phyloP scores from a whole-genome alignment of 2,888 invertebrate genomes.

The Drosophila pseudotakahashii region DNA sequence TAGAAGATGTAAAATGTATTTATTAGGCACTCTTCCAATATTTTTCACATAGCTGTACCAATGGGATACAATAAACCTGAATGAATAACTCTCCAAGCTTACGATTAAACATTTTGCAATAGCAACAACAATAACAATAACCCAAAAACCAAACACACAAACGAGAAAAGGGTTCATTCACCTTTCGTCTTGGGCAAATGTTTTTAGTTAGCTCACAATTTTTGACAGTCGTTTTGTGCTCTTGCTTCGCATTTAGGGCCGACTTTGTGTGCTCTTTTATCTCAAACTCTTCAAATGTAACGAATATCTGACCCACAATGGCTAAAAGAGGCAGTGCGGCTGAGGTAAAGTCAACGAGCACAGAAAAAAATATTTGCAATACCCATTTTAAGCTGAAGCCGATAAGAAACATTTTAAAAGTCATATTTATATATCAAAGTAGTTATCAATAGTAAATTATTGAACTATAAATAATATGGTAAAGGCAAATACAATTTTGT shows the following conservation, averaged over 20 bases:
- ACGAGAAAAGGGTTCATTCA: slow-evolving; percentile 75
- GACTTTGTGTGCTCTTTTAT: slow-evolving; percentile 15
- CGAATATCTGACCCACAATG: slow-evolving; percentile 73
- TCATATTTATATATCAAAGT: no score
- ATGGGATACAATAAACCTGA: slow-evolving; percentile 13
- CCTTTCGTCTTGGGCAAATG: slow-evolving; percentile 51
- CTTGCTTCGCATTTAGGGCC: slow-evolving; percentile 33
- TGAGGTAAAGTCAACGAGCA: not conserved
- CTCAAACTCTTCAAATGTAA: slow-evolving; percentile 57
- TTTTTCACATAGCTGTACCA: not conserved
- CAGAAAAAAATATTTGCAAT: not conserved
- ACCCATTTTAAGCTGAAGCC: no score
- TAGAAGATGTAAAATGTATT: no score
- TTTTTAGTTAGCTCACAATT: slow-evolving; percentile 45
- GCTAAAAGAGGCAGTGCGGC: slow-evolving; percentile 31
- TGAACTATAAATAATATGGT: no score
- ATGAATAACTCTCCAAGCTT: slow-evolving; percentile 17
- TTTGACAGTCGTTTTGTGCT: slow-evolving; percentile 38
- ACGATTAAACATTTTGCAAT: slow-evolving; percentile 34
- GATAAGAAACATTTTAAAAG: no score
- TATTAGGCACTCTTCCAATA: no score
- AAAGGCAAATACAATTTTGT: no score
- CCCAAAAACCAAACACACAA: not conserved
- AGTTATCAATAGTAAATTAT: no score
- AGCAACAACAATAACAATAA: slow-evolving; percentile 22